Percentiles rank a stretch among this genome's conserved stretches.
Evolutionary conservation across 2,113 vertebrate genomes (phyloP).

Genomic region (human (Homo sapiens)): DNA sequence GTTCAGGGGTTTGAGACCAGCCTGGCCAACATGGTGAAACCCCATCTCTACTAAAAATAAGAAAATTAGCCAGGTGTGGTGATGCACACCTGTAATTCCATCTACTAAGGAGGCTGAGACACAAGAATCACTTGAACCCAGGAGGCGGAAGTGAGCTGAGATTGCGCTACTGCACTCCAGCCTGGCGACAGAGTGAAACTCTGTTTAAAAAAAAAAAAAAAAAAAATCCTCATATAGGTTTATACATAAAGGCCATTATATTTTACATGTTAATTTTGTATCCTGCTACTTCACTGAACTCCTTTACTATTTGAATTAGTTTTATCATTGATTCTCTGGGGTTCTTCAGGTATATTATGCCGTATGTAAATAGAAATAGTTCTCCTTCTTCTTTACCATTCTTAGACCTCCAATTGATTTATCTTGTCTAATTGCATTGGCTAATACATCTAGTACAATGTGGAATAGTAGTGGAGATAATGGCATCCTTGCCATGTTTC

Average conservation of each 20-base stretch:
- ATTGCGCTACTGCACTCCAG: no score
- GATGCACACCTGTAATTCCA: no score
- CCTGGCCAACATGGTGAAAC: no score
- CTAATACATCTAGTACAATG: not conserved
- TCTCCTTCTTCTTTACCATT: not conserved
- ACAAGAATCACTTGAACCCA: no score
- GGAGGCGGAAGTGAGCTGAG: no score
- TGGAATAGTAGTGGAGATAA: not conserved
- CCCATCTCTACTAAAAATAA: no score
- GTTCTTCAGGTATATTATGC: not conserved
- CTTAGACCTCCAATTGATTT: not conserved
- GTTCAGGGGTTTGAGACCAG: no score
- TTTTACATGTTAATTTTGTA: not conserved
- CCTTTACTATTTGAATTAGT: not conserved
- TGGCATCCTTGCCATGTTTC: not conserved
- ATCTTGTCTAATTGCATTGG: not conserved
- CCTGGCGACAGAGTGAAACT: no score
- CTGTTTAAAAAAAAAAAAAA: no score
- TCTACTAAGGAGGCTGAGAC: no score
- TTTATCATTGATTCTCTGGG: not conserved
- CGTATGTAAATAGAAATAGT: not conserved
- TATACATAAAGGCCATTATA: not conserved
- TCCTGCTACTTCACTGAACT: not conserved
- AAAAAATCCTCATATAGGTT: not conserved
- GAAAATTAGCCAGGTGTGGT: no score